Conservation (phyloP, 1,140 invertebrate species). For the Temnothorax curvispinosus region DNA sequence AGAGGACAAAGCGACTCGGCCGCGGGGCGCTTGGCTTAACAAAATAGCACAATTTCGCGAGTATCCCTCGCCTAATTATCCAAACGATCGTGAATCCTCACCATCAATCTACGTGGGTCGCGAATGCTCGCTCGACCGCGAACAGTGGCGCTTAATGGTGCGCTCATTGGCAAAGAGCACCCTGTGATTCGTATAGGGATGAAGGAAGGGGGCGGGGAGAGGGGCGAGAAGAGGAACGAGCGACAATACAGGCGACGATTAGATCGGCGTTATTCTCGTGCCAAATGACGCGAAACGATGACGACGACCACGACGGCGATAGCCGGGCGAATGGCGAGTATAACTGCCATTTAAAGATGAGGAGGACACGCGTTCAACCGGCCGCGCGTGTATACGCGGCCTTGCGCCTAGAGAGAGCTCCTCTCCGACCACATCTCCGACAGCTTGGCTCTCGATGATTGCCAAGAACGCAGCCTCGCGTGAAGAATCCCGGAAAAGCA, state of each 20-base stretch:
- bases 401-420: conserved; percentile 33
- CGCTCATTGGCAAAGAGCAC: conserved; percentile 68
- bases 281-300: conserved; percentile 76
- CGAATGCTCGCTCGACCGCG: conserved; percentile 68
- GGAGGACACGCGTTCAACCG: not conserved
- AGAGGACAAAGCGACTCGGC: not conserved
- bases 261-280: conserved; percentile 73
- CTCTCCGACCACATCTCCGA: not conserved
- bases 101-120: conserved; percentile 68
- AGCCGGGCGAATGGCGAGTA: not conserved
- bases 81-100: conserved; percentile 66
- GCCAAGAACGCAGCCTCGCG: conserved; percentile 42
- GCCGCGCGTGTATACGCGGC: not conserved
- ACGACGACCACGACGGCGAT: not conserved
- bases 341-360: conserved; percentile 41
- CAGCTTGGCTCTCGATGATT: conserved; percentile 63
- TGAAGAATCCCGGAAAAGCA: conserved; percentile 48
- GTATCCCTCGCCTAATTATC: conserved; percentile 63
- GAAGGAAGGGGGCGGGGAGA: not conserved
- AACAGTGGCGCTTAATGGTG: conserved; percentile 76
- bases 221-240: conserved; percentile 14
- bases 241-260: conserved; percentile 79
- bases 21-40: not conserved
- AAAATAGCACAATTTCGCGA: conserved; percentile 56
- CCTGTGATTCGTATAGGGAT: not conserved